Evolutionary conservation across 2,888 invertebrate species (phyloP).

Genomic region (Creontiades dilutus): DNA sequence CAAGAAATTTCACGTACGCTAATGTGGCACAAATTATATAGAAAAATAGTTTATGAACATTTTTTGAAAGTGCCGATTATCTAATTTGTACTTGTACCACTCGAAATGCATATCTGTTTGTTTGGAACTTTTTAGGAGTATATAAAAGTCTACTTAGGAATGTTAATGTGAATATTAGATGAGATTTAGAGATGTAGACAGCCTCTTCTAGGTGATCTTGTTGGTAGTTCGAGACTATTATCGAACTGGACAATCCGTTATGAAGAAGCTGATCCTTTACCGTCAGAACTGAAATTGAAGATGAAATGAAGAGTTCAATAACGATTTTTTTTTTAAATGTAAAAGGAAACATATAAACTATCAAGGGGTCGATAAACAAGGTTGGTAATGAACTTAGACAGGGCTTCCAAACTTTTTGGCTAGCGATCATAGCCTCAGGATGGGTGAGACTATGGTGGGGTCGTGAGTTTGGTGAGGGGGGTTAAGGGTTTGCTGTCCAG

Average conservation of each 20-base stretch:
- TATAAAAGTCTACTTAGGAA: neutral
- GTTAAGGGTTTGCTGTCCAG: no score
- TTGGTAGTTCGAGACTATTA: neutral
- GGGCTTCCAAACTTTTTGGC: no score
- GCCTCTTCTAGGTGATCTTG: neutral
- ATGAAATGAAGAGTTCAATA: no score
- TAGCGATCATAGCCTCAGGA: no score
- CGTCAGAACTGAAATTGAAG: slow-evolving; percentile 57
- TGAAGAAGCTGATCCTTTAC: slow-evolving; percentile 64
- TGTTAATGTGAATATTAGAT: neutral
- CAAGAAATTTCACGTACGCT: slow-evolving; percentile 9
- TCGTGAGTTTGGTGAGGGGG: no score
- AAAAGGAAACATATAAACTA: no score
- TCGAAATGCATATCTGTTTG: slow-evolving; percentile 12
- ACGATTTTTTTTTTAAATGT: no score
- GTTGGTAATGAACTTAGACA: no score
- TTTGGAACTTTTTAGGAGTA: neutral
- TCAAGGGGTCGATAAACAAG: no score
- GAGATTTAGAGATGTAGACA: neutral
- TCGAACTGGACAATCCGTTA: slow-evolving; percentile 16
- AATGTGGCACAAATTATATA: slow-evolving; percentile 30
- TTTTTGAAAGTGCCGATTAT: neutral
- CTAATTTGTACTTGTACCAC: neutral
- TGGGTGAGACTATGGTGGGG: no score
- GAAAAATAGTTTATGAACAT: neutral